phyloP scores from a whole-genome alignment of 1,140 invertebrate species.

The Portunus trituberculatus region DNA sequence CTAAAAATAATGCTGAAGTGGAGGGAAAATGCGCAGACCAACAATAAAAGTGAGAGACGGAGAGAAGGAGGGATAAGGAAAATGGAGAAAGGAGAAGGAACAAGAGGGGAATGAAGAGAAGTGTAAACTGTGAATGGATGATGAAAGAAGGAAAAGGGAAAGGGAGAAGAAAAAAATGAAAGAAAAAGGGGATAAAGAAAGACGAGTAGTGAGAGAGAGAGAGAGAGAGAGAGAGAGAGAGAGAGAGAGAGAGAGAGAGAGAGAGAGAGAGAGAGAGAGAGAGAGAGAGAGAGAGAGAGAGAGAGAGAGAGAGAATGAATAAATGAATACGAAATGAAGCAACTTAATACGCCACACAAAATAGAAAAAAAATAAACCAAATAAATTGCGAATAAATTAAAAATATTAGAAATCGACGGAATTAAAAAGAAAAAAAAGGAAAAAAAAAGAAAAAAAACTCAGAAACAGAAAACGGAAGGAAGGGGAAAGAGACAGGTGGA shows the following conservation, averaged over 20 bases:
- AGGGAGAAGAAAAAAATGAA: neutral
- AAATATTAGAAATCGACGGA: too few species aligned
- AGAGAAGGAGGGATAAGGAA: neutral
- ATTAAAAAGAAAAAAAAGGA: too few species aligned
- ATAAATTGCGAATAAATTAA: too few species aligned
- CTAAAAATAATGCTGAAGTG: too few species aligned
- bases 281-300: slow-evolving; percentile 33
- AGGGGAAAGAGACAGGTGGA: neutral
- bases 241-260: neutral
- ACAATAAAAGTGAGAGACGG: neutral
- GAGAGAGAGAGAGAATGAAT: slow-evolving; percentile 36
- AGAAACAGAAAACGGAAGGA: neutral
- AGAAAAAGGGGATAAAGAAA: neutral
- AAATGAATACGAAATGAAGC: too few species aligned
- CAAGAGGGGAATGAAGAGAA: too few species aligned
- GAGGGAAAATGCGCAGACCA: too few species aligned
- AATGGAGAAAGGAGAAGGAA: neutral
- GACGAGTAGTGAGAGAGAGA: neutral
- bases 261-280: slow-evolving; percentile 35
- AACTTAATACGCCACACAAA: too few species aligned
- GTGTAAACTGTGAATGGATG: too few species aligned
- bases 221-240: neutral
- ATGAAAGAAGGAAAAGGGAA: too few species aligned
- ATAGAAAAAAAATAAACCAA: too few species aligned
- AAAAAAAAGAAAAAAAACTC: neutral